phyloP scores from a whole-genome alignment of 2,113 vertebrate species.

The Podocnemis expansa region DNA sequence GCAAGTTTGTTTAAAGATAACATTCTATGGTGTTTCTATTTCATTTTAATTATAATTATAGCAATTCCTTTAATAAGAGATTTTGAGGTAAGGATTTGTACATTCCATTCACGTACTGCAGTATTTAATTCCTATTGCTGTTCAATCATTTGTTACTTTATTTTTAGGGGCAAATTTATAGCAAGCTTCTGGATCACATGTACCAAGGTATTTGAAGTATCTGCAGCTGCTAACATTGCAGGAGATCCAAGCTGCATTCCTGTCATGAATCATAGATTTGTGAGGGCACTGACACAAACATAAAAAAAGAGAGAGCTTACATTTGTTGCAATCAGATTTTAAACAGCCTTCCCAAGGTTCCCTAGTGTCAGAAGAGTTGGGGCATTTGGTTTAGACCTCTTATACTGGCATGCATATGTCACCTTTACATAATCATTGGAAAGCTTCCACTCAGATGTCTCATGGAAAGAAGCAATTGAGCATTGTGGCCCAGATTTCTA shows the following conservation, averaged over 20 bases:
- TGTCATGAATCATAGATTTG: constrained; percentile 83
- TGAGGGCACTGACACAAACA: constrained; percentile 71
- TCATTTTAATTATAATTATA: constrained; percentile 77
- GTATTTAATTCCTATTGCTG: constrained; percentile 82
- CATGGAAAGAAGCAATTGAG: not conserved
- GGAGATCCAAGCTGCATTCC: constrained; percentile 84
- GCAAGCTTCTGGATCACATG: constrained; percentile 84
- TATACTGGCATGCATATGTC: not conserved
- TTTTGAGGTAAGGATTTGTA: constrained; percentile 79
- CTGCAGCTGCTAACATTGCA: constrained; percentile 88
- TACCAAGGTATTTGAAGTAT: constrained; percentile 83
- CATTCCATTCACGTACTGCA: constrained; percentile 81
- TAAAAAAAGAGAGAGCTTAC: constrained; percentile 61
- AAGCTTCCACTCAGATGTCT: not conserved
- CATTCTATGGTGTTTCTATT: constrained; percentile 58
- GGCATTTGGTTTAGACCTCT: not conserved
- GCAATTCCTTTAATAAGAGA: constrained; percentile 75
- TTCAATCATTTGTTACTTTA: constrained; percentile 86
- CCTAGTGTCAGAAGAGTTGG: not conserved
- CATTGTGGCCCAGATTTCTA: not conserved
- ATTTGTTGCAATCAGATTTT: constrained; percentile 40
- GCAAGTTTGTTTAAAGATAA: constrained; percentile 57
- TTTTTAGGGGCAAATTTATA: constrained; percentile 88
- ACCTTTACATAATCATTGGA: not conserved
- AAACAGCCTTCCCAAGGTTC: constrained; percentile 20